Base-by-base conservation (phyloP, 1,140 invertebrate species). In the Drosophila trapezifrons region DNA sequence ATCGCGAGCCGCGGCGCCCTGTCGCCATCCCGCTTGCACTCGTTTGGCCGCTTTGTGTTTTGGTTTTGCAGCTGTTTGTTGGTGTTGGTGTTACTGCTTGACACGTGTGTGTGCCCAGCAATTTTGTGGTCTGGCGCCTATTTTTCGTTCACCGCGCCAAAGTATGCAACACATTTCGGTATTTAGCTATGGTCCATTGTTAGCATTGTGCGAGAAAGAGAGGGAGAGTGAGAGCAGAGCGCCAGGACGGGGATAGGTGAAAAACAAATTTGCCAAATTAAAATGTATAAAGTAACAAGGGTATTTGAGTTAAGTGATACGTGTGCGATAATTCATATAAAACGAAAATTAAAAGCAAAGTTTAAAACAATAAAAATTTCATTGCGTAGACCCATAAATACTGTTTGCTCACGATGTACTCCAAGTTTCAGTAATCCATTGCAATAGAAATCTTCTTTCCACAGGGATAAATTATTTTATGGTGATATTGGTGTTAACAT, bases 121-220 rank as follows among this genome's bases (percentile, higher is more conserved):
- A 78, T 78, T 78, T 78, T 78, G 76, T 78, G 76, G 76, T 78
- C 75, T 72, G 51, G 75, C 75, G 76, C 66, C 76, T 78, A 78
- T 78, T 78, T 78, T 62, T 78, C 74, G 65, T 40, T 20, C 18
- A 51, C 58, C 74, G 35, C 55, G 46, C 76, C 57, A 65, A 76
- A 78, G 49, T 77, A 78, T 60, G 76, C 76, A 60, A 60, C 76
- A 52, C 37, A 72, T 72, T 78, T 73, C 71, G 56, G 49, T 57
- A 78, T 78, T 78, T 70, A 72, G 67, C 56, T 40, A 62, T 22
- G 56, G 57, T 46, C 37, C 42, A 49, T 52, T 75, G 65, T 69
- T 69, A 38, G 46, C 46, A 38, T 40, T 40, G 13, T 18, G 52
- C 2, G n/a, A 17, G 12, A 29, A 10, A 32, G 35, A 37, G 43